A percentile compares a stretch with the other conserved stretches of the same genome.
Conservation (phyloP, 2,797 vertebrate genomes). For the Gymnopithys bicolor region DNA sequence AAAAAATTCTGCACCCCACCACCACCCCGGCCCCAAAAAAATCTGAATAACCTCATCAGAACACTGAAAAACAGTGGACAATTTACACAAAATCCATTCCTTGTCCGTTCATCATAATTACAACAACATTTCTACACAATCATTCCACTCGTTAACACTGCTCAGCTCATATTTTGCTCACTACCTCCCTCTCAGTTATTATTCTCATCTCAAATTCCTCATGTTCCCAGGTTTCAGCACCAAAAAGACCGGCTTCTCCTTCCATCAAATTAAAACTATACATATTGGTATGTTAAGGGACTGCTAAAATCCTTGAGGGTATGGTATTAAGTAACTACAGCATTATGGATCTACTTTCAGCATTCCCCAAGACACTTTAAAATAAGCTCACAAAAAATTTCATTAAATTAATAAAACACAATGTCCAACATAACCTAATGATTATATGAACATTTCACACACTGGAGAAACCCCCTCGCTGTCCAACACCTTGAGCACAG, state of each 20-base stretch:
- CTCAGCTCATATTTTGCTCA: not conserved
- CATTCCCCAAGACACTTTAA: not conserved
- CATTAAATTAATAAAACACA: not conserved
- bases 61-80: not conserved
- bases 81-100: not conserved
- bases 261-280: not conserved
- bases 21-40: not conserved
- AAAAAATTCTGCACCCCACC: not conserved
- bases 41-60: not conserved
- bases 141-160: not conserved
- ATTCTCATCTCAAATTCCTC: not conserved
- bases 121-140: not conserved
- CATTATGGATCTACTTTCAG: not conserved
- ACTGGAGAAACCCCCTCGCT: not conserved
- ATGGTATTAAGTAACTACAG: not conserved
- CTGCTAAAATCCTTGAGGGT: not conserved
- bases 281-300: not conserved
- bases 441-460: not conserved
- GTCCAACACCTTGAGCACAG: too few species aligned
- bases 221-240: not conserved
- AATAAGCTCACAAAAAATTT: not conserved
- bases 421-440: not conserved
- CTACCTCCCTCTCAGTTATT: not conserved
- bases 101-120: not conserved
- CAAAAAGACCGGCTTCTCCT: not conserved